Percentiles rank a stretch among this genome's conserved stretches.
Conservation (phyloP, 2,113 vertebrate genomes). For the Recurvirostra avosetta region DNA sequence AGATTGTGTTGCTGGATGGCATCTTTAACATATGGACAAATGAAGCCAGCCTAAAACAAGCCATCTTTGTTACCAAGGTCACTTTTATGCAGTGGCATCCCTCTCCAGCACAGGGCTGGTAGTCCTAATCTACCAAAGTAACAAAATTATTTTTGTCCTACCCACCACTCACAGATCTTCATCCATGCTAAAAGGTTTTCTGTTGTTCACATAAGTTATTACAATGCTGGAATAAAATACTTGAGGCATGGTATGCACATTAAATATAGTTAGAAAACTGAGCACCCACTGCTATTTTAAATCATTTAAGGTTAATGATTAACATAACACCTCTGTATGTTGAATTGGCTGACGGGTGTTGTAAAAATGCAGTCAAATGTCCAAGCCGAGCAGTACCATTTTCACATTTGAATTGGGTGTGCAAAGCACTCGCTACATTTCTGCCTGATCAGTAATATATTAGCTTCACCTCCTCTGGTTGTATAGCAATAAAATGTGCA, state of each 20-base stretch:
- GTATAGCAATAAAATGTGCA: not conserved
- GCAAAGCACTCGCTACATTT: not conserved
- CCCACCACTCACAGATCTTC: not conserved
- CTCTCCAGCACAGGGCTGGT: rapidly evolving
- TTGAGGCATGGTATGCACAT: not conserved
- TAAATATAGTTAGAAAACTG: not conserved
- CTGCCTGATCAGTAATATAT: not conserved
- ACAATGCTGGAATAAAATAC: not conserved
- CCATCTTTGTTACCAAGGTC: not conserved
- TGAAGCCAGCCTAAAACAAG: not conserved
- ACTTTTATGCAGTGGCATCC: not conserved
- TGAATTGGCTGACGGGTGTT: not conserved
- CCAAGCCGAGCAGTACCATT: not conserved
- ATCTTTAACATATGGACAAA: not conserved
- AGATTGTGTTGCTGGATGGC: not conserved
- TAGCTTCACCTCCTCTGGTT: not conserved
- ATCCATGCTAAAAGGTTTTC: not conserved
- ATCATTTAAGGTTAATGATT: not conserved
- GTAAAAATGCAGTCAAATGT: not conserved
- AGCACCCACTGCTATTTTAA: not conserved
- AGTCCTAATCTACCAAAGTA: not conserved
- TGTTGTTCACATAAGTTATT: not conserved
- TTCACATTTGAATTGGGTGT: not conserved
- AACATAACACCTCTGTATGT: not conserved
- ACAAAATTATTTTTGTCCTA: not conserved